Percentiles rank a stretch among this genome's conserved stretches.
Evolutionary conservation across 2,797 vertebrate species (phyloP).

Genomic region (Typhlichthys eigenmanni): DNA sequence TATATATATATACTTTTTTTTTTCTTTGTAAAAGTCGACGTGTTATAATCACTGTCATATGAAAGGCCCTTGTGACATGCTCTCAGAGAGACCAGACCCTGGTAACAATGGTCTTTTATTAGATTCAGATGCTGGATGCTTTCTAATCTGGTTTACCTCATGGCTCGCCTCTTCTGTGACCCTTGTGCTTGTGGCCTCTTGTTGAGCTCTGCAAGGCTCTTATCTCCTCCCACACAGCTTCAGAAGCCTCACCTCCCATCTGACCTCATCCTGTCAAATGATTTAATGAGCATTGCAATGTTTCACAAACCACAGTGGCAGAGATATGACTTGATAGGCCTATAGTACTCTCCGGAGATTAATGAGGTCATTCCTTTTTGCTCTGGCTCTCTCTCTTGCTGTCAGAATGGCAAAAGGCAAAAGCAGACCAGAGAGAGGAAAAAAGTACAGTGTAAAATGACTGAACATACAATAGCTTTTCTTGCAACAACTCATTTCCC

Average conservation of each 20-base stretch:
- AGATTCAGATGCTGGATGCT: constrained; percentile 38
- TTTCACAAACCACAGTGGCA: constrained; percentile 65
- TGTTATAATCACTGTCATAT: not conserved
- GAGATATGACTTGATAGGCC: constrained; percentile 55
- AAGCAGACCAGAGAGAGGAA: constrained; percentile 7
- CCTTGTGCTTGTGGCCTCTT: constrained; percentile 26
- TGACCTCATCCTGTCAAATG: constrained; percentile 75
- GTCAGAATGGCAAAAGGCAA: not conserved
- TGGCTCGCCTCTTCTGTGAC: constrained; percentile 56
- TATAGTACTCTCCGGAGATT: constrained; percentile 66
- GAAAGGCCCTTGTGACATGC: constrained; percentile 7
- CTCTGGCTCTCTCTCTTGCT: not conserved
- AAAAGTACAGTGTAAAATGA: constrained; percentile 35
- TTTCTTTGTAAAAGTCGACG: no score
- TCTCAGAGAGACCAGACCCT: constrained; percentile 36
- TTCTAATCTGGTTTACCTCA: constrained; percentile 38
- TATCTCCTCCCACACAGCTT: constrained; percentile 67
- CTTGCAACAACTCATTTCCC: constrained; percentile 48
- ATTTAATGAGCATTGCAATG: constrained; percentile 66
- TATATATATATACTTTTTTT: no score
- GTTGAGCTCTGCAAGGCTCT: constrained; percentile 39
- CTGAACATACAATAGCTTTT: constrained; percentile 38
- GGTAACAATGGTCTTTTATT: constrained; percentile 17
- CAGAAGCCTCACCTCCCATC: constrained; percentile 55
- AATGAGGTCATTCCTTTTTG: constrained; percentile 69